phyloP scores from a whole-genome alignment of 1,140 invertebrate species.

The Leptinotarsa texana region DNA sequence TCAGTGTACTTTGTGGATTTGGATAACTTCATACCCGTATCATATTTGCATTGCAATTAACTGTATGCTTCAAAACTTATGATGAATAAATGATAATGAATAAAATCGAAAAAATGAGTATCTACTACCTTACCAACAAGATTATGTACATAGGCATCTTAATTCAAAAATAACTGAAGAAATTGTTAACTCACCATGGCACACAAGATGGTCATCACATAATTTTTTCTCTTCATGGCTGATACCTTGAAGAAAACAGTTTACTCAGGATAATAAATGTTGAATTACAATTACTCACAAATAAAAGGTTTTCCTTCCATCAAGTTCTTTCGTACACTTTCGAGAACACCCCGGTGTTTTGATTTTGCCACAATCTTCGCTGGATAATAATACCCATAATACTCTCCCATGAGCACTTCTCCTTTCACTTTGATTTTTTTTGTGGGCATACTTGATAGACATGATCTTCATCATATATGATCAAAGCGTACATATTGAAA shows the following conservation, averaged over 20 bases:
- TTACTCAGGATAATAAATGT: neutral
- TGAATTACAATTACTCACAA: constrained; percentile 2
- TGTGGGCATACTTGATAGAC: neutral
- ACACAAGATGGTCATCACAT: neutral
- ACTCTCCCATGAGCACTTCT: neutral
- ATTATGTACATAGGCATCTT: neutral
- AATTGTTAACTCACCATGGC: neutral
- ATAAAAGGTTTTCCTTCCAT: neutral
- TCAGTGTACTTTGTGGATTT: too few species aligned
- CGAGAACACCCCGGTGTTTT: neutral
- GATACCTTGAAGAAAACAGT: constrained; percentile 2
- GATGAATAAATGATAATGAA: neutral
- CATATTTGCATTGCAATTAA: neutral
- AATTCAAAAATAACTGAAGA: neutral
- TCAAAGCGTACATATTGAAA: neutral
- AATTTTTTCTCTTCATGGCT: neutral
- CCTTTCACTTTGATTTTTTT: neutral
- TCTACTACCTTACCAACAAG: neutral
- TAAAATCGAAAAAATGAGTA: neutral
- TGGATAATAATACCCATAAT: neutral
- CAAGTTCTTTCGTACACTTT: neutral
- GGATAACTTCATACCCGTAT: too few species aligned
- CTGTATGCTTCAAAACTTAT: neutral
- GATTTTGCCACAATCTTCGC: neutral
- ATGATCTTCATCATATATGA: neutral